phyloP scores from a whole-genome alignment of 2,797 vertebrate genomes.

The Notamacropus eugenii region DNA sequence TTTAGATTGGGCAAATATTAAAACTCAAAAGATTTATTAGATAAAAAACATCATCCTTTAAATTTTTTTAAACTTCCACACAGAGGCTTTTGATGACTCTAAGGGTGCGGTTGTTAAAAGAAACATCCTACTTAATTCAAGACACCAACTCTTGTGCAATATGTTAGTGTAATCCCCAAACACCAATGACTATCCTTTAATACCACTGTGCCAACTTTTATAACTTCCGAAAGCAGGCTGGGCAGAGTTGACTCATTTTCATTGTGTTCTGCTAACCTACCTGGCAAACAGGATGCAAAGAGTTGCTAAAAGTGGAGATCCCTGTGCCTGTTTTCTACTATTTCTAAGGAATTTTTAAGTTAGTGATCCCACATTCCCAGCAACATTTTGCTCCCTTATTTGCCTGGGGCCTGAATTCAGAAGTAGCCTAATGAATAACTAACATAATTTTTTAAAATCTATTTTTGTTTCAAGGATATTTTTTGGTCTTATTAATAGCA shows the following conservation, averaged over 20 bases:
- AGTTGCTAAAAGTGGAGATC: slow-evolving; percentile 49
- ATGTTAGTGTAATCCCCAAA: slow-evolving; percentile 21
- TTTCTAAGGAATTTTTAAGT: slow-evolving; percentile 54
- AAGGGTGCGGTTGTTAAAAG: slow-evolving; percentile 60
- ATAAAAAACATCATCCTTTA: slow-evolving; percentile 37
- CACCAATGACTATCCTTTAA: slow-evolving; percentile 42
- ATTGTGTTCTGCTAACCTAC: slow-evolving; percentile 31
- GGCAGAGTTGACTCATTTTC: slow-evolving; percentile 62
- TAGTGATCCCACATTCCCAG: slow-evolving; percentile 32
- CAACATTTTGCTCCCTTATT: neutral
- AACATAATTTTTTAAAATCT: neutral
- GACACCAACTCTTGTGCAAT: slow-evolving; percentile 32
- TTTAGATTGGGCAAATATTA: neutral
- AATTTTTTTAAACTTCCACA: slow-evolving; percentile 19
- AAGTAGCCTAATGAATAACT: neutral
- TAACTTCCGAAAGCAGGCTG: slow-evolving; percentile 25
- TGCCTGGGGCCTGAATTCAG: neutral
- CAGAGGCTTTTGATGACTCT: slow-evolving; percentile 27
- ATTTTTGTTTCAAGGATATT: neutral
- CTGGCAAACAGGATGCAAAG: slow-evolving; percentile 65
- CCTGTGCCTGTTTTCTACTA: slow-evolving; percentile 42
- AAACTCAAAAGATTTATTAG: neutral
- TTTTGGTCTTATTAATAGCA: neutral
- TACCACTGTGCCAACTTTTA: slow-evolving; percentile 36
- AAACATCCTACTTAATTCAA: slow-evolving; percentile 56